Conservation (phyloP, 1,140 invertebrate genomes). For the Leptinotarsa defecta region DNA sequence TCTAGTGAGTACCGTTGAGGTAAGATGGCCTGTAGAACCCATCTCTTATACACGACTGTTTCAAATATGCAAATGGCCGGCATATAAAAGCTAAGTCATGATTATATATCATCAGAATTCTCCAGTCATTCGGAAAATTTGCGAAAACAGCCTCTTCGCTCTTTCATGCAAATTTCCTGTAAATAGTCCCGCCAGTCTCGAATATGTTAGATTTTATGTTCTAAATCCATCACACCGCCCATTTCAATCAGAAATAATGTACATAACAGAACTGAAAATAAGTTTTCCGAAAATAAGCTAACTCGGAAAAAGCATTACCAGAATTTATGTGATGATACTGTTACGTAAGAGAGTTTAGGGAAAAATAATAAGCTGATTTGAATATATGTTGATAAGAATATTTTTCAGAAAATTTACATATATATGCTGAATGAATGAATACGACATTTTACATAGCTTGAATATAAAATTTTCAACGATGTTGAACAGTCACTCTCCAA, state of each 20-base stretch:
- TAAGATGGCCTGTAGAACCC: too few species aligned
- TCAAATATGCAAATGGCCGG: too few species aligned
- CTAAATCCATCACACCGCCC: neutral
- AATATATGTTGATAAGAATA: constrained; percentile 23
- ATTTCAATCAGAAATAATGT: constrained; percentile 7
- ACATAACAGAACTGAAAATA: constrained; percentile 6
- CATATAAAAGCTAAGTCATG: neutral
- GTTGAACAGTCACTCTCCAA: too few species aligned
- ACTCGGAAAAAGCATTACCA: neutral
- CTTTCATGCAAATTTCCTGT: neutral
- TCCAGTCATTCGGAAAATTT: neutral
- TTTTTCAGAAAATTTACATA: constrained; percentile 22
- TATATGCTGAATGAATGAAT: constrained; percentile 15
- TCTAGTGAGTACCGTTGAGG: too few species aligned
- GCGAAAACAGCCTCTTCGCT: neutral
- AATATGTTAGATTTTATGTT: neutral
- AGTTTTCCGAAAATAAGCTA: neutral
- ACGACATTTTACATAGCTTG: neutral
- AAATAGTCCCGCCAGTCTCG: neutral
- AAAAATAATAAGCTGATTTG: constrained; percentile 21
- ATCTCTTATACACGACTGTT: too few species aligned
- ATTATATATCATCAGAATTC: neutral
- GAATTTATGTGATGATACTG: constrained; percentile 22
- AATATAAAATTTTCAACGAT: neutral
- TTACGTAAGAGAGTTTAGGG: constrained; percentile 19